phyloP scores from a whole-genome alignment of 1,140 invertebrate genomes.

The Scaptomyza hsui region DNA sequence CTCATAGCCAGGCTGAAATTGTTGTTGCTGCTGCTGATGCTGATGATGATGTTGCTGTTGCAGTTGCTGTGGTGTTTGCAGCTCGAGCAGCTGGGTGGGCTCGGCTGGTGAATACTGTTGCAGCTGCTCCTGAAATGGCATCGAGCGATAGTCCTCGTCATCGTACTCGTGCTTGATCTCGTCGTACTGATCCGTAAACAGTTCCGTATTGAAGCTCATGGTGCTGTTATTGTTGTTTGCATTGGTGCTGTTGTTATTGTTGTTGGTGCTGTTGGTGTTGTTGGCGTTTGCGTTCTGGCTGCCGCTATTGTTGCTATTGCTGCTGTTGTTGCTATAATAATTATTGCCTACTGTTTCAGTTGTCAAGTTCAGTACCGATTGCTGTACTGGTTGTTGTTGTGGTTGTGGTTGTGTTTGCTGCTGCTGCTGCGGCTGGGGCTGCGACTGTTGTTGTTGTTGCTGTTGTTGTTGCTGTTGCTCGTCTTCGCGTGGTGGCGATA shows the following conservation, averaged over 20 bases:
- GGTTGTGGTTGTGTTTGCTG: slow-evolving; percentile 22
- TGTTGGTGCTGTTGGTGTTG: slow-evolving; percentile 44
- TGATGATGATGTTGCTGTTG: slow-evolving; percentile 66
- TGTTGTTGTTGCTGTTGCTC: slow-evolving; percentile 28
- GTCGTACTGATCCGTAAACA: slow-evolving; percentile 76
- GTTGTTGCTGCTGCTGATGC: slow-evolving; percentile 41
- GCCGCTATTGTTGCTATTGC: slow-evolving; percentile 24
- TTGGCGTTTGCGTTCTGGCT: slow-evolving; percentile 45
- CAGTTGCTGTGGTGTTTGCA: slow-evolving; percentile 68
- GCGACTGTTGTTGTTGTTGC: slow-evolving; percentile 7
- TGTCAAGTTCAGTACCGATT: slow-evolving; percentile 29
- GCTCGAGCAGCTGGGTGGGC: slow-evolving; percentile 54
- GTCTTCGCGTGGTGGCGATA: slow-evolving; percentile 65
- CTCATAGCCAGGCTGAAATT: slow-evolving; percentile 44
- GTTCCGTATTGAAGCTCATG: slow-evolving; percentile 66
- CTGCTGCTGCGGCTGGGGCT: slow-evolving; percentile 5
- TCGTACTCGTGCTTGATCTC: slow-evolving; percentile 73
- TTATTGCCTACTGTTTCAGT: slow-evolving; percentile 19
- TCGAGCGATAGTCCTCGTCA: slow-evolving; percentile 65
- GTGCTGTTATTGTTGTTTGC: slow-evolving; percentile 49
- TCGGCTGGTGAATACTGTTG: slow-evolving; percentile 74
- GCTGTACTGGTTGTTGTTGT: slow-evolving; percentile 14
- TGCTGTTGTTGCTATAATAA: slow-evolving; percentile 22
- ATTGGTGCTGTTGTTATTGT: slow-evolving; percentile 48
- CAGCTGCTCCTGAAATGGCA: slow-evolving; percentile 67